phyloP scores from a whole-genome alignment of 2,888 invertebrate species.

The Phymatocera aterrima region DNA sequence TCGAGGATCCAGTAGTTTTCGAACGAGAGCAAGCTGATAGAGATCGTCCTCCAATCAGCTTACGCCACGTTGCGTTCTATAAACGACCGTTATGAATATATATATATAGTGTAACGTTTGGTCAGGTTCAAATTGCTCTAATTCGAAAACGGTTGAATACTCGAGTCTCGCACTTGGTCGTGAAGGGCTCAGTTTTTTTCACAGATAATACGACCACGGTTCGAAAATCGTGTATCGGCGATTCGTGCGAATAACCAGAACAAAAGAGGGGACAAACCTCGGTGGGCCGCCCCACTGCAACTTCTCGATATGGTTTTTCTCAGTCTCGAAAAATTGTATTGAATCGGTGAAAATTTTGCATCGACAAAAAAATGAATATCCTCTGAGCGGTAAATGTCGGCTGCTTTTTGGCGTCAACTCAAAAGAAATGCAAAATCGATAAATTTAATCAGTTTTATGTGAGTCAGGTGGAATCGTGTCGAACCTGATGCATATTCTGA shows the following conservation, averaged over 20 bases:
- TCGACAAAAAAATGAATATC: too few species aligned
- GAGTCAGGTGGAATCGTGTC: too few species aligned
- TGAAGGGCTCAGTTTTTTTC: background rate
- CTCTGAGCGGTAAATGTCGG: too few species aligned
- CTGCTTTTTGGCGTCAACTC: too few species aligned
- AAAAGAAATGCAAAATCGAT: too few species aligned
- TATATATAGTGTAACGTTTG: background rate
- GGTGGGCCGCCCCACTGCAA: too few species aligned
- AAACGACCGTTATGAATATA: conserved; percentile 8
- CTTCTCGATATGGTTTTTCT: too few species aligned
- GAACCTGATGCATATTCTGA: too few species aligned
- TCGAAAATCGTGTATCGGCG: background rate
- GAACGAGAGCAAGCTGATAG: background rate
- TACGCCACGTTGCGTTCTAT: background rate
- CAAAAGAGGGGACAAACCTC: too few species aligned
- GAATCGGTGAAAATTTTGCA: too few species aligned
- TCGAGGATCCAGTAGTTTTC: conserved; percentile 11
- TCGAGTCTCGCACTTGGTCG: background rate
- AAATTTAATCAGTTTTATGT: too few species aligned
- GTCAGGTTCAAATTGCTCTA: background rate
- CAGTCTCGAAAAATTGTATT: too few species aligned
- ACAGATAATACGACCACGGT: background rate
- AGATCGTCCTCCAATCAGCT: background rate
- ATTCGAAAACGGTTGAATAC: background rate
- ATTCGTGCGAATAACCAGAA: background rate